Evolutionary conservation across 2,888 invertebrate species (phyloP).

Genomic region (Magallana nippona): DNA sequence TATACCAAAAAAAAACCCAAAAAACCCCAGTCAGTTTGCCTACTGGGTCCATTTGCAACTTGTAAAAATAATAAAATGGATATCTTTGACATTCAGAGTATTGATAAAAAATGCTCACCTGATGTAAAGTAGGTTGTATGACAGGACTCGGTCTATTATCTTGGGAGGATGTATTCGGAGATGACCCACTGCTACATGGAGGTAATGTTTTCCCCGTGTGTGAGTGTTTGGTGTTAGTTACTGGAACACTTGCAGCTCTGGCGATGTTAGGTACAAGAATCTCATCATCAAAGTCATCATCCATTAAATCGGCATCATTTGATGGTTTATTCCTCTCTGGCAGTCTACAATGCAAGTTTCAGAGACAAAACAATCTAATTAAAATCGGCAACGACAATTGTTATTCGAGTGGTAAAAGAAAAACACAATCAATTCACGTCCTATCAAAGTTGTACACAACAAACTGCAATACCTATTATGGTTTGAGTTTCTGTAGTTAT

Average conservation of each 20-base stretch:
- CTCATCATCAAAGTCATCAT: constrained; percentile 63
- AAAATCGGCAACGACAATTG: not conserved
- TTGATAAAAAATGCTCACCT: not conserved
- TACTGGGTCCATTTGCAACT: no score
- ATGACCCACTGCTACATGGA: not conserved
- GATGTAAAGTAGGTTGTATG: no score
- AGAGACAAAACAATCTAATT: not conserved
- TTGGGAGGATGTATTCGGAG: constrained; percentile 17
- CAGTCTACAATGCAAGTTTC: not conserved
- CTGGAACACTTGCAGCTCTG: constrained; percentile 4
- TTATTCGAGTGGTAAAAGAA: no score
- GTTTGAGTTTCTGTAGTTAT: not conserved
- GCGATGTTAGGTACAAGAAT: constrained; percentile 49
- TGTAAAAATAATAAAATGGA: no score
- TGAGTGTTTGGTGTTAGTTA: not conserved
- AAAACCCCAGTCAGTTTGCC: no score
- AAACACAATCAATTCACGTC: no score
- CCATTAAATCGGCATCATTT: constrained; percentile 56
- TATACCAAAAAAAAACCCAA: no score
- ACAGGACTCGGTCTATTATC: no score
- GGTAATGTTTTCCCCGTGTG: not conserved
- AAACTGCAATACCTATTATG: not conserved
- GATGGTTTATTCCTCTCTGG: not conserved
- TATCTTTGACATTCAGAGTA: no score
- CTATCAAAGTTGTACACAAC: no score